Evolutionary conservation across 1,140 invertebrate genomes (phyloP).

Genomic region (Rhyacophila brunnea): DNA sequence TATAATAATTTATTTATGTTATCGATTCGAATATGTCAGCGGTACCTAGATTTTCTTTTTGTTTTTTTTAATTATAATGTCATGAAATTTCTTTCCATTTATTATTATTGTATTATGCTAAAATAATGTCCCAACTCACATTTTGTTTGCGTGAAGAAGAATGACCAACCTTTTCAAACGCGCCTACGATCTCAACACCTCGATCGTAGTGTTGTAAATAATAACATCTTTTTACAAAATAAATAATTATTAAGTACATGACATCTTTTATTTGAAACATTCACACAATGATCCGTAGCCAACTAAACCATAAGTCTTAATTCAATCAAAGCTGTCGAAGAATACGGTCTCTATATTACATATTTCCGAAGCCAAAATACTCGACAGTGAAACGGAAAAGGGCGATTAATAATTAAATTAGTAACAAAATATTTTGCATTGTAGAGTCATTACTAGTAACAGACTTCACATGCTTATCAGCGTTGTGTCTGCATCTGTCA

Average conservation of each 20-base stretch:
- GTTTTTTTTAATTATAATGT: constrained; percentile 26
- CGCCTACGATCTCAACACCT: constrained; percentile 10
- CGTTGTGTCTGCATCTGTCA: too few relatives aligned
- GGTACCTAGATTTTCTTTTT: constrained; percentile 28
- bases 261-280: not conserved
- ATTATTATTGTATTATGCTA: constrained; percentile 23
- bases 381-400: too few relatives aligned
- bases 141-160: constrained; percentile 22
- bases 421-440: too few relatives aligned
- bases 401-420: too few relatives aligned
- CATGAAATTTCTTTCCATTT: constrained; percentile 34
- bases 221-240: constrained; percentile 33
- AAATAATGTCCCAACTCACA: constrained; percentile 33
- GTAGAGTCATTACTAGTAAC: too few relatives aligned
- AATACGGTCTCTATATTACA: too few relatives aligned
- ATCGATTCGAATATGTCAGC: constrained; percentile 22
- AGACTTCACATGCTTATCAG: too few relatives aligned
- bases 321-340: too few relatives aligned
- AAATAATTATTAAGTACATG: constrained; percentile 33
- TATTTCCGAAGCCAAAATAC: too few relatives aligned
- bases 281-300: too few relatives aligned
- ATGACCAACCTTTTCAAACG: constrained; percentile 20
- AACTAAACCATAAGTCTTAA: too few relatives aligned
- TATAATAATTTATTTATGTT: constrained; percentile 17
- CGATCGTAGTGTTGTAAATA: constrained; percentile 27